Evolutionary conservation across 1,140 invertebrate genomes (phyloP).

Genomic region (Gyrodactylus bullatarudis): DNA sequence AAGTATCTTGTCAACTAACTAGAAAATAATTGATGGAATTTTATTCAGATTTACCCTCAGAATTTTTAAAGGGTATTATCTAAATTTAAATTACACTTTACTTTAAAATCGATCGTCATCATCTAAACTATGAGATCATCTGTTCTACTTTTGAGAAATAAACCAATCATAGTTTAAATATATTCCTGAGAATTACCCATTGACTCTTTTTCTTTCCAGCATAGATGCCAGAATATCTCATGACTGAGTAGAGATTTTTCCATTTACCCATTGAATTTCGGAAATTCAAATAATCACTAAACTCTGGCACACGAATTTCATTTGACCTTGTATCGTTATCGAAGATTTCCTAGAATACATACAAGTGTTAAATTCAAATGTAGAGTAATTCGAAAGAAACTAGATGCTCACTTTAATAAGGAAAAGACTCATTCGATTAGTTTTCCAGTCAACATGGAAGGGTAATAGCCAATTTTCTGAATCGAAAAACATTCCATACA

Average conservation of each 20-base stretch:
- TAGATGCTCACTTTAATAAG: neutral
- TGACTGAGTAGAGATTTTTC: neutral
- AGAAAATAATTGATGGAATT: neutral
- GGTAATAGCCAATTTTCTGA: neutral
- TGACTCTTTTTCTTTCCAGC: neutral
- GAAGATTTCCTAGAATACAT: neutral
- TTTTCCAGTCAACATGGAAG: neutral
- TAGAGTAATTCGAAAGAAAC: neutral
- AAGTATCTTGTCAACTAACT: neutral
- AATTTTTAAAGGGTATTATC: neutral
- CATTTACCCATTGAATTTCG: neutral
- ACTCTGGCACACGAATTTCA: neutral
- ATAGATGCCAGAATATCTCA: neutral
- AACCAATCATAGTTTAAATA: neutral
- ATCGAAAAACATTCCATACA: neutral
- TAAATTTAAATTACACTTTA: neutral
- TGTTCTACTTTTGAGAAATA: too few species aligned
- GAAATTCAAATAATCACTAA: neutral
- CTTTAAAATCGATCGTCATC: neutral
- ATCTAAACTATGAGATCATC: neutral
- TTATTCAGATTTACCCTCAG: too few species aligned
- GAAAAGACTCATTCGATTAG: neutral
- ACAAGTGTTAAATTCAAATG: neutral
- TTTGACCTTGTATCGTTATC: neutral
- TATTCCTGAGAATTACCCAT: neutral